phyloP scores from a whole-genome alignment of 2,113 vertebrate species.

The Fulica atra region DNA sequence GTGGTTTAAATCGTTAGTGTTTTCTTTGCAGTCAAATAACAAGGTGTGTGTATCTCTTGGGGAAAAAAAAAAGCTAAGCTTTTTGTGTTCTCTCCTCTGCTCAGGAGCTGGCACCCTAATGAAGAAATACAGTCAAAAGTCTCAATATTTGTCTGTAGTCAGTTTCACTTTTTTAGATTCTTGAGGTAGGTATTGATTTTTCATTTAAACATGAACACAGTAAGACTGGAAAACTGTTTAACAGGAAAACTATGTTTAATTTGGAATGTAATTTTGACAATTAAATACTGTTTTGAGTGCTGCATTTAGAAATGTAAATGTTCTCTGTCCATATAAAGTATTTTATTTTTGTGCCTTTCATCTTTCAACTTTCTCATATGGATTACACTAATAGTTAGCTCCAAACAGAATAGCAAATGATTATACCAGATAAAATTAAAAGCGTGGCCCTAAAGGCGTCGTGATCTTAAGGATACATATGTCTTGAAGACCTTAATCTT shows the following conservation, averaged over 20 bases:
- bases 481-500: neutral
- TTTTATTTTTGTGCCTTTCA: neutral
- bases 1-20: neutral
- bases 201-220: neutral
- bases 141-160: neutral
- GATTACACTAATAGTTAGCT: neutral
- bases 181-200: neutral
- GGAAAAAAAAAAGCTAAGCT: neutral
- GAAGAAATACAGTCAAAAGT: neutral
- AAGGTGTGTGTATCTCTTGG: neutral
- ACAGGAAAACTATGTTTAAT: neutral
- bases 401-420: neutral
- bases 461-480: neutral
- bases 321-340: neutral
- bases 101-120: neutral
- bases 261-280: neutral
- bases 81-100: neutral
- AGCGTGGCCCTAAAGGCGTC: neutral
- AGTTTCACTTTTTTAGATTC: neutral
- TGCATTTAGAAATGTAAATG: neutral
- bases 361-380: neutral
- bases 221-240: neutral
- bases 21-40: neutral
- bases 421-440: neutral
- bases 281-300: neutral